phyloP scores from a whole-genome alignment of 2,797 vertebrate species.

The Tenualosa thibaudeaui region DNA sequence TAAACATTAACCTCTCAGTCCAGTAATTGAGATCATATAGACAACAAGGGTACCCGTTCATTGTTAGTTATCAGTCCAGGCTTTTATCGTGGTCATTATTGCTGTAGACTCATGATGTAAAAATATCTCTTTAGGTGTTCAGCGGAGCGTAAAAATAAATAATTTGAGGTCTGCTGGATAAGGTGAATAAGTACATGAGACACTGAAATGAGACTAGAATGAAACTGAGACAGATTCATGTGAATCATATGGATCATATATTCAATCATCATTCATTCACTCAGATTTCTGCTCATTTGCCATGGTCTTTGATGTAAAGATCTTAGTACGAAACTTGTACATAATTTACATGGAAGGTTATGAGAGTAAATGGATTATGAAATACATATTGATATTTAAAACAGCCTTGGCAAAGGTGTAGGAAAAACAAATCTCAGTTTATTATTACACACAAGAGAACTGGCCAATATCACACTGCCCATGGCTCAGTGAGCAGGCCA shows the following conservation, averaged over 20 bases:
- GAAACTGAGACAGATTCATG: neutral
- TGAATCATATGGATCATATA: no score
- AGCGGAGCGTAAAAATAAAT: neutral
- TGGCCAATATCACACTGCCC: no score
- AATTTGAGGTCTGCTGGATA: neutral
- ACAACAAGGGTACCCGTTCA: neutral
- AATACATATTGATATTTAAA: no score
- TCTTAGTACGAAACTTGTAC: neutral
- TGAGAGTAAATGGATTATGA: neutral
- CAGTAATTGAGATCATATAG: neutral
- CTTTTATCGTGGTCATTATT: neutral
- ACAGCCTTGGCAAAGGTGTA: no score
- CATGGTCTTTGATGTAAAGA: neutral
- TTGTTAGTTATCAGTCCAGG: neutral
- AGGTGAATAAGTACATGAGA: neutral
- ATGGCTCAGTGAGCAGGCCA: no score
- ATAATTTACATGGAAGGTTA: neutral
- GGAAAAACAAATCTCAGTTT: no score
- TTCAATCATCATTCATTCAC: neutral
- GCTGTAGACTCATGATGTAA: neutral
- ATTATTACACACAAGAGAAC: no score
- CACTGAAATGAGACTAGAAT: neutral
- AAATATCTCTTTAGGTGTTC: neutral
- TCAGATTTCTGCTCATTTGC: neutral
- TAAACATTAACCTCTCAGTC: conserved; percentile 47